Conservation (phyloP, 35 echinoderm and acorn worm genomes). For the Apostichopus californicus region DNA sequence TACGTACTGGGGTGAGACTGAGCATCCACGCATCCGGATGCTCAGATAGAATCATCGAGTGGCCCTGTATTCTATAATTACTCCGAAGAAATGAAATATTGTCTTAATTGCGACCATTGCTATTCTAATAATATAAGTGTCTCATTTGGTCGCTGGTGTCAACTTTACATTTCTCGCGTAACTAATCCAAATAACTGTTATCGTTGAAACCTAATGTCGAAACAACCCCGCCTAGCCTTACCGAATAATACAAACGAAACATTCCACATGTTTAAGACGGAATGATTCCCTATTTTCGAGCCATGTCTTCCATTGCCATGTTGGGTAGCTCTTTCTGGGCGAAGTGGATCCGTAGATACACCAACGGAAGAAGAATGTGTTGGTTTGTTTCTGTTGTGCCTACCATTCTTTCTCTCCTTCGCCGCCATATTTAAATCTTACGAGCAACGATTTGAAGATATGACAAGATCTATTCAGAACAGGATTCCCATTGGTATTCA, state of each 20-base stretch:
- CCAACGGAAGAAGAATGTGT: neutral
- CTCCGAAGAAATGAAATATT: too few species aligned
- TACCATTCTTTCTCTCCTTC: neutral
- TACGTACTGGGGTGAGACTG: too few species aligned
- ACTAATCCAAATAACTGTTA: neutral
- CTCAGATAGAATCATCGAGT: too few species aligned
- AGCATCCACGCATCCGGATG: too few species aligned
- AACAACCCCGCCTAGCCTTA: neutral
- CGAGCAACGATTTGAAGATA: neutral
- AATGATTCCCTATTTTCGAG: neutral
- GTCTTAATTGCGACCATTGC: too few species aligned
- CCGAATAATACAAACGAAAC: neutral
- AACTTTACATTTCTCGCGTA: neutral
- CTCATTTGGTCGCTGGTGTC: too few species aligned
- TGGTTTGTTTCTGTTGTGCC: neutral
- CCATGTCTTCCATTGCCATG: neutral
- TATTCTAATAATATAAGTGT: too few species aligned
- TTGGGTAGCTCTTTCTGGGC: neutral
- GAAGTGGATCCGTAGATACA: neutral
- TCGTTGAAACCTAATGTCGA: neutral
- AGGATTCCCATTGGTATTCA: too few species aligned
- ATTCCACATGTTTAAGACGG: neutral
- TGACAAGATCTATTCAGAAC: too few species aligned
- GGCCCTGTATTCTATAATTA: too few species aligned
- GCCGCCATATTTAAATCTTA: slow-evolving; percentile 8